These are phyloP conservation scores for Lasioglossum villosulum DNA, from an alignment of 2,888 invertebrate species.

Conservation along the genomic window DNA sequence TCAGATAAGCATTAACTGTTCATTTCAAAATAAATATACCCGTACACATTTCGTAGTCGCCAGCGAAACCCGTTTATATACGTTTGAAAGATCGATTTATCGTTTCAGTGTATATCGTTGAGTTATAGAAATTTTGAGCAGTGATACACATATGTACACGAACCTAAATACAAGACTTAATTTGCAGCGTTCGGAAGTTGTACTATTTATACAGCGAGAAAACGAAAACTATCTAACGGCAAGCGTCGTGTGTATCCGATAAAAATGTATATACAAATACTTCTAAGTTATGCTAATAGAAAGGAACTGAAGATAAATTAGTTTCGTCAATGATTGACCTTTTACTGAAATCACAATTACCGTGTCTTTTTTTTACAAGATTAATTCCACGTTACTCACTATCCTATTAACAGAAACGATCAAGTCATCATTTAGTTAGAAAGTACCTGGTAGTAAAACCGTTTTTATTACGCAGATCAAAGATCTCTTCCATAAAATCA, in stretches of 20 bases:
- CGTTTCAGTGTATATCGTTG: conserved; percentile 43
- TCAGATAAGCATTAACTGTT: conserved; percentile 7
- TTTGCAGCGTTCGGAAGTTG: conserved; percentile 48
- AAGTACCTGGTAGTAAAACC: conserved; percentile 39
- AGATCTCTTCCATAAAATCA: conserved; percentile 24
- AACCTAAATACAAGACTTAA: conserved; percentile 58
- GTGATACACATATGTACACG: conserved; percentile 46
- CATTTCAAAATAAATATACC: conserved; percentile 10
- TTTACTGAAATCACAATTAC: conserved; percentile 30
- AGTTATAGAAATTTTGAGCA: conserved; percentile 61
- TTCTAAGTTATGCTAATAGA: conserved; percentile 40
- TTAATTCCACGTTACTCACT: conserved; percentile 18
- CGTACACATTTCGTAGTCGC: conserved; percentile 8
- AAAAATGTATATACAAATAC: conserved; percentile 53
- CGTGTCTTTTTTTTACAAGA: conserved; percentile 25
- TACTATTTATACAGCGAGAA: conserved; percentile 41
- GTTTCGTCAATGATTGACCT: conserved; percentile 20
- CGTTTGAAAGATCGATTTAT: conserved; percentile 14
- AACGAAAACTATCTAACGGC: conserved; percentile 20
- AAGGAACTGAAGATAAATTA: conserved; percentile 38
- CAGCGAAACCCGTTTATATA: background rate
- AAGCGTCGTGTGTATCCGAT: conserved; percentile 19
- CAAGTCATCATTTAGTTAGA: conserved; percentile 43
- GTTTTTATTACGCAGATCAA: conserved; percentile 40
- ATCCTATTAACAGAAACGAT: conserved; percentile 28